Conservation (phyloP, 2,888 invertebrate species). For the Cephus runcator region DNA sequence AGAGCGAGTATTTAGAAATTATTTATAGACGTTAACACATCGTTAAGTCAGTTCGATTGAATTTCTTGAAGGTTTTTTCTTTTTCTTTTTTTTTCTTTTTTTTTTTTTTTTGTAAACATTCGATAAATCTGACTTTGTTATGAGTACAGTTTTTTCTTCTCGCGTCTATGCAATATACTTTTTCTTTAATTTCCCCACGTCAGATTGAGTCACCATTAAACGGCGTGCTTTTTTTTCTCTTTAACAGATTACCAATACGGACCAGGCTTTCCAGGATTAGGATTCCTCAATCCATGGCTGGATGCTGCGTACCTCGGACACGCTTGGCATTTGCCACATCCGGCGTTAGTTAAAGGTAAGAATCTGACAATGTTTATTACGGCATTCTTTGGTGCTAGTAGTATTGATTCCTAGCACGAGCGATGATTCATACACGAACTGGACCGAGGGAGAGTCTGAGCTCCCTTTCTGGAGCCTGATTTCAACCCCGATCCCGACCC, state of each 20-base stretch:
- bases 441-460: slow-evolving; percentile 52
- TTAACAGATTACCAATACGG: slow-evolving; percentile 82
- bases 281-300: slow-evolving; percentile 84
- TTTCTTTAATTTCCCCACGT: background rate
- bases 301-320: slow-evolving; percentile 87
- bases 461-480: slow-evolving; percentile 41
- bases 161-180: background rate
- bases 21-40: slow-evolving; percentile 14
- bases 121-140: slow-evolving; percentile 19
- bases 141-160: slow-evolving; percentile 11
- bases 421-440: slow-evolving; percentile 59
- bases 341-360: slow-evolving; percentile 74
- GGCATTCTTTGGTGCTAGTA: background rate
- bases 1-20: background rate
- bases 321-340: slow-evolving; percentile 70
- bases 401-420: slow-evolving; percentile 29
- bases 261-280: slow-evolving; percentile 69
- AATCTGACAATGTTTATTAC: slow-evolving; percentile 19
- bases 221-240: slow-evolving; percentile 21
- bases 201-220: background rate
- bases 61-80: background rate
- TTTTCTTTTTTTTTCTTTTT: slow-evolving; percentile 5
- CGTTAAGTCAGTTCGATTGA: slow-evolving; percentile 11
- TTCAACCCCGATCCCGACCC: slow-evolving; percentile 32
- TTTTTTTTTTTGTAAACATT: slow-evolving; percentile 18